Evolutionary conservation across 2,888 invertebrate species (phyloP).

Genomic region (Caenorhabditis sp.): DNA sequence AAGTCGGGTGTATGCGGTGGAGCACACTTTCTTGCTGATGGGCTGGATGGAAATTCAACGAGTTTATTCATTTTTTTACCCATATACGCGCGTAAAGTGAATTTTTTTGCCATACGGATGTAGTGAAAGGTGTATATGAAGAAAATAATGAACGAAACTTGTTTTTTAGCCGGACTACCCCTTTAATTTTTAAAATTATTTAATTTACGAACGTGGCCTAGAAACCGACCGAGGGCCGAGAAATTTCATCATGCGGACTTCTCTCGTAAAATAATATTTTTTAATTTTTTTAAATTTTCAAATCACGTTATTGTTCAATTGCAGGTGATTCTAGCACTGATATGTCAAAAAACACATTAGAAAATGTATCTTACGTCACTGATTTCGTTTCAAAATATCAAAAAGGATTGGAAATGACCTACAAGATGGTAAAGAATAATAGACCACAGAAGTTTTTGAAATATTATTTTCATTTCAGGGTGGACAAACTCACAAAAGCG

Average conservation of each 20-base stretch:
- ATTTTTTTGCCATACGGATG: no score
- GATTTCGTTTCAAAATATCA: constrained; percentile 34
- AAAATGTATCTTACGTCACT: constrained; percentile 23
- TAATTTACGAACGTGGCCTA: neutral
- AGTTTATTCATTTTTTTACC: no score
- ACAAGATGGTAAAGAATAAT: neutral
- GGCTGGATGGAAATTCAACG: no score
- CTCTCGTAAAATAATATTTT: neutral
- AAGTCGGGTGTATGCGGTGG: no score
- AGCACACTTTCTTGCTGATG: no score
- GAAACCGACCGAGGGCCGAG: neutral
- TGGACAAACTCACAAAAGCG: constrained; percentile 3
- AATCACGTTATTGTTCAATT: neutral
- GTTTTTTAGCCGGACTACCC: no score
- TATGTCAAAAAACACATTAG: neutral
- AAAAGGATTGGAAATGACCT: constrained; percentile 30
- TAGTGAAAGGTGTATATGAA: no score
- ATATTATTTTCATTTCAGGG: constrained; percentile 1
- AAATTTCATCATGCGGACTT: neutral
- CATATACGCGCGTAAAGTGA: no score
- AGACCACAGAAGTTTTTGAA: neutral
- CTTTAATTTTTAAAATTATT: no score
- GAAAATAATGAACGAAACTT: no score
- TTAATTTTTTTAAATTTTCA: neutral
- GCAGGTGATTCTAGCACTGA: neutral